Evolutionary conservation across 2,797 vertebrate species (phyloP).

Genomic region (Hyperoplus immaculatus): DNA sequence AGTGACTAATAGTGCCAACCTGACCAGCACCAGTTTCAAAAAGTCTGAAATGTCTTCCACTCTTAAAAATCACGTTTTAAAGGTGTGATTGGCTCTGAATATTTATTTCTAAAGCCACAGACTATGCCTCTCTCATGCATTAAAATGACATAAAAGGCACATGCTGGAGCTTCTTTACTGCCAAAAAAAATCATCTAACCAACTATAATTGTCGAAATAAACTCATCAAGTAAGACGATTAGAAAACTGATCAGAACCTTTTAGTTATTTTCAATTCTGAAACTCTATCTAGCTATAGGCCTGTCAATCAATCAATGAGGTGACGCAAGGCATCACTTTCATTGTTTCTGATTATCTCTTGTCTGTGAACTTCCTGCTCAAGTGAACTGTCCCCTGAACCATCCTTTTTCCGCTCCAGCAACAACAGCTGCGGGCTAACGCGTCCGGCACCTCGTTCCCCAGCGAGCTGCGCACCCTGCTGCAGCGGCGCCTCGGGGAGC

Average conservation of each 20-base stretch:
- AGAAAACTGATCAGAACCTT: background rate
- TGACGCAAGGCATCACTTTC: constrained; percentile 1
- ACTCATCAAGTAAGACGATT: background rate
- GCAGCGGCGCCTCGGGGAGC: constrained; percentile 91
- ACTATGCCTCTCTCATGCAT: background rate
- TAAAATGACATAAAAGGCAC: background rate
- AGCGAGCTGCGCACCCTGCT: constrained; percentile 92
- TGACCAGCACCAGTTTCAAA: background rate
- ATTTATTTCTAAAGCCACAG: background rate
- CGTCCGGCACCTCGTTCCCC: constrained; percentile 89
- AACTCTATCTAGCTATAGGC: background rate
- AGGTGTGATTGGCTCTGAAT: background rate
- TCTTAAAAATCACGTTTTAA: background rate
- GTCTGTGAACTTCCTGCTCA: constrained; percentile 44
- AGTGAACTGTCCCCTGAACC: constrained; percentile 10
- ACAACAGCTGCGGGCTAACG: constrained; percentile 93
- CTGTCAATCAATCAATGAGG: background rate
- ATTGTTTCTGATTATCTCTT: constrained; percentile 8
- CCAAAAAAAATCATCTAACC: background rate
- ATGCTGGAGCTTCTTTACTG: background rate
- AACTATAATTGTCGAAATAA: background rate
- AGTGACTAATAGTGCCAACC: too few relatives aligned
- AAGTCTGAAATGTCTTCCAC: background rate
- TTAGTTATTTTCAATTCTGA: background rate
- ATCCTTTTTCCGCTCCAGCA: constrained; percentile 66